Evolutionary conservation across 1,140 invertebrate species (phyloP).

Genomic region (Neodiprion fabricii): DNA sequence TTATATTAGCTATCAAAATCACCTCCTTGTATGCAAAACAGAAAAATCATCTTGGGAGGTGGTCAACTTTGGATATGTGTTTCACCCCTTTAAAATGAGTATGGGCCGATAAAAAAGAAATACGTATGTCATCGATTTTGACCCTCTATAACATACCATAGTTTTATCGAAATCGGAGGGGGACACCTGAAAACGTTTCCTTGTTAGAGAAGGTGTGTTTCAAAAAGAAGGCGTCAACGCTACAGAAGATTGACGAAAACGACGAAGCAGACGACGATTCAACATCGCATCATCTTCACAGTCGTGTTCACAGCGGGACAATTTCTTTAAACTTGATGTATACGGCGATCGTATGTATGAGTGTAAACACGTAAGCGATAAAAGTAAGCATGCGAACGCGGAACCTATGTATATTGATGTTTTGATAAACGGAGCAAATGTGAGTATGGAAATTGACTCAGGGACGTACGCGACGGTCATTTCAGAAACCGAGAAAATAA

Average conservation of each 20-base stretch:
- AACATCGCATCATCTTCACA: not conserved
- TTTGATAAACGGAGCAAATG: not conserved
- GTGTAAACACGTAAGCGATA: not conserved
- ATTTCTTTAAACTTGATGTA: not conserved
- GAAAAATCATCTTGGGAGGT: no score
- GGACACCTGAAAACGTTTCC: no score
- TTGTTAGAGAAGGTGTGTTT: no score
- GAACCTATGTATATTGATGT: slow-evolving; percentile 13
- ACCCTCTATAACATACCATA: no score
- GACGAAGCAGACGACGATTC: not conserved
- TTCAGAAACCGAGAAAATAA: slow-evolving; percentile 8
- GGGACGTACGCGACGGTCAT: slow-evolving; percentile 18
- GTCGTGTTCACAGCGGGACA: not conserved
- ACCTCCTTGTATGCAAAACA: no score
- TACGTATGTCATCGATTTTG: no score
- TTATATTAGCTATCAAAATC: no score
- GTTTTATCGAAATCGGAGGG: no score
- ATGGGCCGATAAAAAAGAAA: no score
- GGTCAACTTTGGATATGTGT: no score
- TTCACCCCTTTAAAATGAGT: no score
- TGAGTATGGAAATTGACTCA: slow-evolving; percentile 23
- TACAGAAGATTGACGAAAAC: not conserved
- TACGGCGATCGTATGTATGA: not conserved
- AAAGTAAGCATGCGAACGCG: not conserved
- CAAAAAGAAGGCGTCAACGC: not conserved